These are phyloP conservation scores for Popillia japonica DNA, from an alignment of 1,140 invertebrate species.

Conservation along the genomic window DNA sequence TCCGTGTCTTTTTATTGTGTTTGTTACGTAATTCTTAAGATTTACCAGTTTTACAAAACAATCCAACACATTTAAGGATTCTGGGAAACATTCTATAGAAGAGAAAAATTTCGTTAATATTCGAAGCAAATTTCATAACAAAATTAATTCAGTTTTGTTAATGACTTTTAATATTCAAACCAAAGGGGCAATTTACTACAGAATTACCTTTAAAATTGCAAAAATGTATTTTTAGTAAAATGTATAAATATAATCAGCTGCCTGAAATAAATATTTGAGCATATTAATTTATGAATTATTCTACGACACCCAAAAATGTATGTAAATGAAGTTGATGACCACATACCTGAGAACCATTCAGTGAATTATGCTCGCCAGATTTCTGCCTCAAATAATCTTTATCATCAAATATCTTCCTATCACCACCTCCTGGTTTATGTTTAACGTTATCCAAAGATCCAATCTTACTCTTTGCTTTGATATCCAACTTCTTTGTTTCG, in stretches of 20 bases:
- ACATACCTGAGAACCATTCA: conserved; percentile 74
- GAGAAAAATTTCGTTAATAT: conserved; percentile 33
- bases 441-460: conserved; percentile 94
- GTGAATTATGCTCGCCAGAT: conserved; percentile 68
- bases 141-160: not conserved
- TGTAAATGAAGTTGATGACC: conserved; percentile 4
- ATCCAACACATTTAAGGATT: conserved; percentile 1
- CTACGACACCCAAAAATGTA: not conserved
- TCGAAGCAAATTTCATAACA: not conserved
- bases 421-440: conserved; percentile 92
- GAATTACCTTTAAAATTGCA: conserved; percentile 22
- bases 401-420: conserved; percentile 93
- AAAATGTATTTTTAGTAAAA: conserved; percentile 61
- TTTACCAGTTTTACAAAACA: conserved; percentile 18
- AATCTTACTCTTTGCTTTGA: conserved; percentile 87
- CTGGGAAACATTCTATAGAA: conserved; percentile 18
- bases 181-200: not conserved
- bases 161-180: not conserved
- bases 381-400: conserved; percentile 91
- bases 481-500: conserved; percentile 84
- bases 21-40: not conserved
- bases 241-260: conserved; percentile 65
- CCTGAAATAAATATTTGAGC: conserved; percentile 57
- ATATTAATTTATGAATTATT: conserved; percentile 29
- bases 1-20: not conserved